Percentiles rank a stretch among this genome's conserved stretches.
Evolutionary conservation across 1,140 invertebrate genomes (phyloP).

Genomic region (Hypothenemus hampei): DNA sequence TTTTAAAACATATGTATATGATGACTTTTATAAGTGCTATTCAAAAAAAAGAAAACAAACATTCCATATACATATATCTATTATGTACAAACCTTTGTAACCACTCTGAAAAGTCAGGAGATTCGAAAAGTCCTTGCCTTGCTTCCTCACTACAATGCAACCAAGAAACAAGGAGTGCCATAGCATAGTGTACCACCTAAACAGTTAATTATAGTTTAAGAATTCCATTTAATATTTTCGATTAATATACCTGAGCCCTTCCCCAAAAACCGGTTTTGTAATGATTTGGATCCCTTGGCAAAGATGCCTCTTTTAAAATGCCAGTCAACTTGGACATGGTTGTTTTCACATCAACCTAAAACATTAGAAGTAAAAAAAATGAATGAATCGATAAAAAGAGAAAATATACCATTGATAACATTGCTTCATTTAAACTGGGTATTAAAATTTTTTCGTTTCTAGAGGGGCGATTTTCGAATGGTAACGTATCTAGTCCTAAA

Average conservation of each 20-base stretch:
- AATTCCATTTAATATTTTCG: neutral
- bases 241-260: constrained; percentile 50
- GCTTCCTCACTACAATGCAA: constrained; percentile 69
- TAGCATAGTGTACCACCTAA: constrained; percentile 67
- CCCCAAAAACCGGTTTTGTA: constrained; percentile 87
- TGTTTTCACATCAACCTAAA: constrained; percentile 57
- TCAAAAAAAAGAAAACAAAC: no score
- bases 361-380: neutral
- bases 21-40: no score
- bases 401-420: constrained; percentile 68
- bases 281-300: constrained; percentile 69
- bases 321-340: constrained; percentile 78
- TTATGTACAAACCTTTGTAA: constrained; percentile 52
- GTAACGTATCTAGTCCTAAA: constrained; percentile 64
- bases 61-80: no score
- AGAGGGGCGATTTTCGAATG: constrained; percentile 43
- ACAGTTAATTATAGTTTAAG: neutral
- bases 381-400: neutral
- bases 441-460: constrained; percentile 41
- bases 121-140: constrained; percentile 59
- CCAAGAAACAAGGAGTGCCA: constrained; percentile 78
- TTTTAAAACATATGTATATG: no score
- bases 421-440: constrained; percentile 44
- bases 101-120: constrained; percentile 64
- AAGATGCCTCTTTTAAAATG: constrained; percentile 80